phyloP scores from a whole-genome alignment of 2,797 vertebrate genomes.

The Diglossa cyanea region DNA sequence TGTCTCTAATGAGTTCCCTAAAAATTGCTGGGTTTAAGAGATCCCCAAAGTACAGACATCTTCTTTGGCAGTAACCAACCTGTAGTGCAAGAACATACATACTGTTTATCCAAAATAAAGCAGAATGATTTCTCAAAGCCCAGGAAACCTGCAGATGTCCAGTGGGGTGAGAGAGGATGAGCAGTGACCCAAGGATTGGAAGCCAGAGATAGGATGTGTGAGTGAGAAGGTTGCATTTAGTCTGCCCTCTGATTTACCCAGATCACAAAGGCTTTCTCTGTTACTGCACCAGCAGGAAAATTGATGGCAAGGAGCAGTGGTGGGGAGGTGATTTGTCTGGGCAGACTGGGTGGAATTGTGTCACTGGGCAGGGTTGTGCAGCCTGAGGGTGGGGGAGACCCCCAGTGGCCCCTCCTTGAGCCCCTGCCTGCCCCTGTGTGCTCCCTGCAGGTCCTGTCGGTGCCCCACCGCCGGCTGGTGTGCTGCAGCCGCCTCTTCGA shows the following conservation, averaged over 20 bases:
- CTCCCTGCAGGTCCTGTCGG: slow-evolving; percentile 86
- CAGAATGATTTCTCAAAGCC: background rate
- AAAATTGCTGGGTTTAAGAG: background rate
- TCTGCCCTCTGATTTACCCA: background rate
- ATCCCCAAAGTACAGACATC: background rate
- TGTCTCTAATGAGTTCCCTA: background rate
- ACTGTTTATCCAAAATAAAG: background rate
- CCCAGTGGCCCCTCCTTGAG: background rate
- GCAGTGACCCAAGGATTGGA: background rate
- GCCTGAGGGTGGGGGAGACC: background rate
- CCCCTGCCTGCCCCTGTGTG: background rate
- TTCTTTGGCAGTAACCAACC: background rate
- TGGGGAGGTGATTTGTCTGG: background rate
- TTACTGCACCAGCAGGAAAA: background rate
- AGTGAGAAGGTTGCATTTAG: background rate
- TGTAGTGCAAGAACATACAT: background rate
- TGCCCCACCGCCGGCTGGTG: slow-evolving; percentile 94
- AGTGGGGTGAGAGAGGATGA: background rate
- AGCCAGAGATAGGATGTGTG: background rate
- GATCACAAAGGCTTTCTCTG: background rate
- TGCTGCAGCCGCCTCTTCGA: slow-evolving; percentile 98
- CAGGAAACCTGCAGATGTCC: background rate
- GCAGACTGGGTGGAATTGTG: background rate
- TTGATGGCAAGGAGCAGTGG: background rate
- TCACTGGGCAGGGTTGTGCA: background rate